Base-by-base conservation (phyloP, 1,140 invertebrate genomes). In the Danaus plexippus region DNA sequence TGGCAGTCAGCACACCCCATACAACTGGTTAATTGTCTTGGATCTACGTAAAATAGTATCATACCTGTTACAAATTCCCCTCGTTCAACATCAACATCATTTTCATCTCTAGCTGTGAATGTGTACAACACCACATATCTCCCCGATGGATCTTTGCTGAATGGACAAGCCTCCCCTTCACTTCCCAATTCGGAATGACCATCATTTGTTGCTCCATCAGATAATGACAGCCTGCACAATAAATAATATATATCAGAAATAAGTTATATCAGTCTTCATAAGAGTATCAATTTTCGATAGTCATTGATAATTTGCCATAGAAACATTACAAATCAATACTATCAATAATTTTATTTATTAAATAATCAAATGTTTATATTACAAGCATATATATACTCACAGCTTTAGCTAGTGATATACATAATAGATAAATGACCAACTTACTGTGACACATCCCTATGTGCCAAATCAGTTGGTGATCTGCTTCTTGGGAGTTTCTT, bases 91-190 rank as follows among this genome's bases (percentile, higher is more conserved):
- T 93, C 96, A 1, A 98, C 92, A 81, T 98, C 97, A 79, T 98
- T 97, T 79, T 98, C 97, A 83, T 98, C 95, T 41, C 95, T 84
- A 0, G 96, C 96, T 18, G 95, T 94, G 73, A 97, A 98, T 9
- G 95, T 96, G 79, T 97, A 98, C 4, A 98, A 85, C 0, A 97
- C 96, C 61, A 98, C 96, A 74, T 95, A 98, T 44, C 95, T 89
- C 1, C 95, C 96, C 10, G 93, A 94, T 0, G 95, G 95, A 76
- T 96, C 95, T 88, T 97, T 98, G 58, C 95, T 94, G 82, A 98
- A 98, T 1, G 95, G 94, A 79, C 94, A 93, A 42, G 85, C 80
- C 49, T 88, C 85, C 6, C 85, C 83, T 52, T 88, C 87, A 52
- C 85, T 87, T 9, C 81, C 83, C 2, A 85, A 47, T 54, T 86